phyloP scores from a whole-genome alignment of 2,113 vertebrate species.

The Tauraco erythrolophus region DNA sequence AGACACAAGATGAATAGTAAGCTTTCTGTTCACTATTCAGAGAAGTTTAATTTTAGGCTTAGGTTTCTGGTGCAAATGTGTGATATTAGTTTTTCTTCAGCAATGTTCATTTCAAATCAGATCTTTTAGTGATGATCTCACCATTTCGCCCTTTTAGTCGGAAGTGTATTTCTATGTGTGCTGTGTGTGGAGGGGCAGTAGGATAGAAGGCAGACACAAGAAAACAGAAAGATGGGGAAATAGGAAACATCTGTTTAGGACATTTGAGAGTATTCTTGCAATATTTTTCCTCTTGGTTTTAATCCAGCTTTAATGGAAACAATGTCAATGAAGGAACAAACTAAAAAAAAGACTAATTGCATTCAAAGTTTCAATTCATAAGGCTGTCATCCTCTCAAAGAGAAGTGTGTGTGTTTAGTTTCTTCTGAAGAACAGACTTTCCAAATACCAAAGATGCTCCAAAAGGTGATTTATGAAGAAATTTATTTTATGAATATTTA shows the following conservation, averaged over 20 bases:
- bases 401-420: not conserved
- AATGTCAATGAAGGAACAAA: not conserved
- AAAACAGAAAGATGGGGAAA: too few species aligned
- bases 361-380: not conserved
- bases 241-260: not conserved
- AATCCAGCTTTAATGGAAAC: not conserved
- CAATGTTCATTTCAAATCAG: not conserved
- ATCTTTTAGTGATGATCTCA: not conserved
- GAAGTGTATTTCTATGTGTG: not conserved
- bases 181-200: not conserved
- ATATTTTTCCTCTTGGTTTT: not conserved
- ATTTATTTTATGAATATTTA: not conserved
- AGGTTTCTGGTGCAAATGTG: not conserved
- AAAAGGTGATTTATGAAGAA: not conserved
- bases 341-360: fast-evolving
- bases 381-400: not conserved
- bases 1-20: not conserved
- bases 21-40: not conserved
- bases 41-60: not conserved
- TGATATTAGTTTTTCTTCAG: not conserved
- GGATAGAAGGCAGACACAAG: not conserved
- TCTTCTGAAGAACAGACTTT: not conserved
- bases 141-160: not conserved
- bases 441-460: not conserved
- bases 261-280: not conserved